phyloP scores from a whole-genome alignment of 1,140 invertebrate species.

The Neodiprion pinetum region DNA sequence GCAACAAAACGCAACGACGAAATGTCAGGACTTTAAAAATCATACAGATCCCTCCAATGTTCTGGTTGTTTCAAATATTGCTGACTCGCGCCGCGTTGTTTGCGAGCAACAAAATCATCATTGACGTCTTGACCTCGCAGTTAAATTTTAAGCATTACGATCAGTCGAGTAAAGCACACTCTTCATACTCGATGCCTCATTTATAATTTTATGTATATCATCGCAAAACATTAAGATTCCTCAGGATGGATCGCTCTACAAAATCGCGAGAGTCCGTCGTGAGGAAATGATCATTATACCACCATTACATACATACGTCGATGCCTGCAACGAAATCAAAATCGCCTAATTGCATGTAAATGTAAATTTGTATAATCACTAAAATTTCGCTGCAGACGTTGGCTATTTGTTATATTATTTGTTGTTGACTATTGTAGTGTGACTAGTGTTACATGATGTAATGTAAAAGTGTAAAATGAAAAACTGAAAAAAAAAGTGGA shows the following conservation, averaged over 20 bases:
- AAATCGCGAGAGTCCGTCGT: neutral
- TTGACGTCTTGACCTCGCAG: neutral
- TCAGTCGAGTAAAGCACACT: neutral
- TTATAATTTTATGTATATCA: neutral
- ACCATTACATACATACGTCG: neutral
- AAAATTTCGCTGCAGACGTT: conserved; percentile 30
- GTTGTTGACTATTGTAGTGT: conserved; percentile 52
- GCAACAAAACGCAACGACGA: too few species aligned
- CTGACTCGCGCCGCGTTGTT: conserved; percentile 18
- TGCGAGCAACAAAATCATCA: conserved; percentile 23
- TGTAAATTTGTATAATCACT: neutral
- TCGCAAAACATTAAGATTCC: neutral
- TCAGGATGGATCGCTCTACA: neutral
- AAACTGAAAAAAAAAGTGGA: conserved; percentile 15
- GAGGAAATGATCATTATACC: neutral
- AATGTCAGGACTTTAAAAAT: neutral
- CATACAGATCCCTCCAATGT: neutral
- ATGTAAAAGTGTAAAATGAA: conserved; percentile 8
- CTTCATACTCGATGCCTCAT: neutral
- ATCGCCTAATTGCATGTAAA: neutral
- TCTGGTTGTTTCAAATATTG: too few species aligned
- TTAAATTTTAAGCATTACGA: conserved; percentile 4
- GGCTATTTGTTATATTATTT: conserved; percentile 47
- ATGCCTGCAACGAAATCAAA: neutral
- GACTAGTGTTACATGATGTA: conserved; percentile 30